phyloP scores from a whole-genome alignment of 2,888 invertebrate species.

The Apamea sordens region DNA sequence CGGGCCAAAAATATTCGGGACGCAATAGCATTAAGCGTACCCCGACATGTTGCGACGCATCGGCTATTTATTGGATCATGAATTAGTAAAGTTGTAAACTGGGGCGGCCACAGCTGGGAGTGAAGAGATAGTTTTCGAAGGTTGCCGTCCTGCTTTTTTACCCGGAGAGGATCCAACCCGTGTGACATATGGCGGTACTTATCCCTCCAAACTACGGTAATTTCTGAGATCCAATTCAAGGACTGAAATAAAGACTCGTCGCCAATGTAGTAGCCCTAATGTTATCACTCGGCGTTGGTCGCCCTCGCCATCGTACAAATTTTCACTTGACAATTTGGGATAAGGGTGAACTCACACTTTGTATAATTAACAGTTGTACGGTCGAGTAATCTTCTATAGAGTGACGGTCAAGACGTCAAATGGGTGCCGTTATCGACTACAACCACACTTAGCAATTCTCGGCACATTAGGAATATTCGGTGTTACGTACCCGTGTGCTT shows the following conservation, averaged over 20 bases:
- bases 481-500: neutral
- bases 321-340: slow-evolving; percentile 31
- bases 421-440: neutral
- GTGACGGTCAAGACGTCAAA: neutral
- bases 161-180: slow-evolving; percentile 62
- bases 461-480: neutral
- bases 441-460: slow-evolving; percentile 1
- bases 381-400: neutral
- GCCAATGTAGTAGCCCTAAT: slow-evolving; percentile 51
- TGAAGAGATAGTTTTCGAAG: slow-evolving; percentile 71
- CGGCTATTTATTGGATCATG: slow-evolving; percentile 75
- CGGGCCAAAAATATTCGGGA: slow-evolving; percentile 45
- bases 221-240: slow-evolving; percentile 81
- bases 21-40: slow-evolving; percentile 54
- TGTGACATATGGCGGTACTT: slow-evolving; percentile 84
- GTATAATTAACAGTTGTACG: neutral
- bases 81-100: slow-evolving; percentile 79
- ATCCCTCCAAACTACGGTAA: slow-evolving; percentile 85
- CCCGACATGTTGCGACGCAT: slow-evolving; percentile 64
- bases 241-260: slow-evolving; percentile 78
- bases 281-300: slow-evolving; percentile 51
- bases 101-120: slow-evolving; percentile 68
- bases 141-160: slow-evolving; percentile 67
- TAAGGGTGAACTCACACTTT: slow-evolving; percentile 9
- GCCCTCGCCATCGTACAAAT: slow-evolving; percentile 39